These are phyloP conservation scores for Drosophila aldrichi DNA, from an alignment of 2,888 invertebrate genomes.

Conservation along the genomic window DNA sequence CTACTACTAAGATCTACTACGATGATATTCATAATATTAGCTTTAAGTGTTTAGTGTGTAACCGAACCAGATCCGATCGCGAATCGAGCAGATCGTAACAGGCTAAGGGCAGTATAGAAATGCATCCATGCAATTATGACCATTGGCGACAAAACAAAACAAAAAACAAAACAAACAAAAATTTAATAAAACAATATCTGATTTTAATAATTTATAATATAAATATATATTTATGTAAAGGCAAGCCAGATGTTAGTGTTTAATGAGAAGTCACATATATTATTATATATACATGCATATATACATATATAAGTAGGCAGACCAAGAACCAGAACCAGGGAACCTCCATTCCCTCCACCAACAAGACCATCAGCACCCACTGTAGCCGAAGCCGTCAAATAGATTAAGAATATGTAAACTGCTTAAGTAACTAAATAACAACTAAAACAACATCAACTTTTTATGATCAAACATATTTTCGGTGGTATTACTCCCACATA, in stretches of 20 bases:
- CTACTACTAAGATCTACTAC: slow-evolving; percentile 78
- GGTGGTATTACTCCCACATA: slow-evolving; percentile 16
- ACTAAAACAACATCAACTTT: slow-evolving; percentile 1
- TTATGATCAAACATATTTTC: slow-evolving; percentile 21
- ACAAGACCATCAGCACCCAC: slow-evolving; percentile 37
- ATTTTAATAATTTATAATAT: slow-evolving; percentile 47
- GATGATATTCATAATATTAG: slow-evolving; percentile 77
- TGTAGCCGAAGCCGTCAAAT: slow-evolving; percentile 43
- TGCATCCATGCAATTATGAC: slow-evolving; percentile 27
- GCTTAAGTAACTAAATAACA: slow-evolving; percentile 4
- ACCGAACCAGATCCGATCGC: slow-evolving; percentile 43
- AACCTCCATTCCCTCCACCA: slow-evolving; percentile 47
- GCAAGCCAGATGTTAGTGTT: slow-evolving; percentile 47
- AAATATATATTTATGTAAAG: slow-evolving; percentile 23
- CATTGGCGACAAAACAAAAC: slow-evolving; percentile 19
- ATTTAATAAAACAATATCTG: slow-evolving; percentile 25
- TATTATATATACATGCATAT: not conserved
- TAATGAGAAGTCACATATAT: slow-evolving; percentile 15
- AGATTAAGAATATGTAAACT: slow-evolving; percentile 22
- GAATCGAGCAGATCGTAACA: slow-evolving; percentile 39
- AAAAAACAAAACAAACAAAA: slow-evolving; percentile 11
- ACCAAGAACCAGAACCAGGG: slow-evolving; percentile 46
- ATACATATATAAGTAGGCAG: slow-evolving; percentile 11
- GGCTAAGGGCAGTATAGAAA: slow-evolving; percentile 19
- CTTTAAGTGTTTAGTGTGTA: slow-evolving; percentile 76